Conservation (phyloP, 2,888 invertebrate species). For the Esperia sulphurella region DNA sequence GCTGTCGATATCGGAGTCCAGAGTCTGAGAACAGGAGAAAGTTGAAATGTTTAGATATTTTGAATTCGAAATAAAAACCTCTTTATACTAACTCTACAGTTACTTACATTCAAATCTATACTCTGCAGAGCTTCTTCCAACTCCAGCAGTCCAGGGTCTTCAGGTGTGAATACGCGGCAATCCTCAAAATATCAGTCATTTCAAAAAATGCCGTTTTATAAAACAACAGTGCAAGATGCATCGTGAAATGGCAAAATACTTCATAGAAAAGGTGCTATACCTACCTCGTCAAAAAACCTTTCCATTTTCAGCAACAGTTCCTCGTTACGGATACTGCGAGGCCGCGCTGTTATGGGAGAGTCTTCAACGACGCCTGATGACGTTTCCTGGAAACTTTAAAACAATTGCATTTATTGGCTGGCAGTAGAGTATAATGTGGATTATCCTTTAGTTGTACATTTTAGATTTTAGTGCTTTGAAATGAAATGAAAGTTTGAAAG, state of each 20-base stretch:
- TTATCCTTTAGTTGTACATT: too few relatives aligned
- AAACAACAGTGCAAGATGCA: too few relatives aligned
- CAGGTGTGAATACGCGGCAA: conserved; percentile 48
- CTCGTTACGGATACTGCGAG: conserved; percentile 30
- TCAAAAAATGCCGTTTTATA: too few relatives aligned
- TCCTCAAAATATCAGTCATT: conserved; percentile 29
- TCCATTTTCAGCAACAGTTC: conserved; percentile 48
- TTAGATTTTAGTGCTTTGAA: too few relatives aligned
- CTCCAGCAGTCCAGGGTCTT: conserved; percentile 48
- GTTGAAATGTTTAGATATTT: too few relatives aligned
- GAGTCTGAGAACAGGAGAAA: conserved; percentile 20
- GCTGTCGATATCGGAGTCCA: conserved; percentile 29
- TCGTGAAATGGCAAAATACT: too few relatives aligned
- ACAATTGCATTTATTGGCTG: too few relatives aligned
- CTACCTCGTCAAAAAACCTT: conserved; percentile 44
- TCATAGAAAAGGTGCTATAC: too few relatives aligned
- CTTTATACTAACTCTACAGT: too few relatives aligned
- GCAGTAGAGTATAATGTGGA: too few relatives aligned
- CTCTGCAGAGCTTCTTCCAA: conserved; percentile 48
- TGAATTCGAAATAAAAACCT: too few relatives aligned
- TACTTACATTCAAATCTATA: conserved; percentile 42
- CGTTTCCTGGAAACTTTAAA: conserved; percentile 36
- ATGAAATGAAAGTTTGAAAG: too few relatives aligned
- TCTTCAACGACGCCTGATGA: conserved; percentile 32
- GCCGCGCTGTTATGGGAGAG: conserved; percentile 19